Evolutionary conservation across 2,888 invertebrate genomes (phyloP).

Genomic region (Masnerella sp.): DNA sequence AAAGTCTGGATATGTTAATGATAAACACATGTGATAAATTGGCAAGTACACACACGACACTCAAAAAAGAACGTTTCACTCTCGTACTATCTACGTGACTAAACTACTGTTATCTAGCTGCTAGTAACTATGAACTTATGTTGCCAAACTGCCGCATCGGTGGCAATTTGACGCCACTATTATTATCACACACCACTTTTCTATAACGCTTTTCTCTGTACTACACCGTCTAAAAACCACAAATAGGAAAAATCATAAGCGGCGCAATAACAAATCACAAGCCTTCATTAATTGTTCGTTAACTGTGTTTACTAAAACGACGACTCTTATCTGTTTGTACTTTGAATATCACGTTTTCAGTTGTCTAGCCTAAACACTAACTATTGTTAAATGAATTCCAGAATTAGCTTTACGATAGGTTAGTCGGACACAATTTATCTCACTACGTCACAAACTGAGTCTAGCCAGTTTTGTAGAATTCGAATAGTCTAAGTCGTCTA

Average conservation of each 20-base stretch:
- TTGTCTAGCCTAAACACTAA: slow-evolving; percentile 62
- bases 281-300: slow-evolving; percentile 40
- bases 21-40: slow-evolving; percentile 56
- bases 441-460: slow-evolving; percentile 66
- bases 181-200: slow-evolving; percentile 60
- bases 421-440: slow-evolving; percentile 64
- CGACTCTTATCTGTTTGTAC: slow-evolving; percentile 53
- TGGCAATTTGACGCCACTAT: slow-evolving; percentile 49
- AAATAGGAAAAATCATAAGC: slow-evolving; percentile 56
- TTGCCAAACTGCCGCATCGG: slow-evolving; percentile 59
- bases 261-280: slow-evolving; percentile 50
- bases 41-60: slow-evolving; percentile 63
- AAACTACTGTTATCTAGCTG: slow-evolving; percentile 68
- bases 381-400: slow-evolving; percentile 65
- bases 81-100: slow-evolving; percentile 72
- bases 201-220: slow-evolving; percentile 61
- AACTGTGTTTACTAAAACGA: slow-evolving; percentile 52
- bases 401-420: slow-evolving; percentile 68
- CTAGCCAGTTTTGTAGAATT: slow-evolving; percentile 70
- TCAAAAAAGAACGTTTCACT: slow-evolving; percentile 66
- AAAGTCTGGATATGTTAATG: slow-evolving; percentile 52
- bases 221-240: slow-evolving; percentile 67
- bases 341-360: slow-evolving; percentile 45
- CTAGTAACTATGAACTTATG: slow-evolving; percentile 63
- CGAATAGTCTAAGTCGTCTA: slow-evolving; percentile 72